Conservation (phyloP, 1,140 invertebrate genomes). For the Zaprionus capensis region DNA sequence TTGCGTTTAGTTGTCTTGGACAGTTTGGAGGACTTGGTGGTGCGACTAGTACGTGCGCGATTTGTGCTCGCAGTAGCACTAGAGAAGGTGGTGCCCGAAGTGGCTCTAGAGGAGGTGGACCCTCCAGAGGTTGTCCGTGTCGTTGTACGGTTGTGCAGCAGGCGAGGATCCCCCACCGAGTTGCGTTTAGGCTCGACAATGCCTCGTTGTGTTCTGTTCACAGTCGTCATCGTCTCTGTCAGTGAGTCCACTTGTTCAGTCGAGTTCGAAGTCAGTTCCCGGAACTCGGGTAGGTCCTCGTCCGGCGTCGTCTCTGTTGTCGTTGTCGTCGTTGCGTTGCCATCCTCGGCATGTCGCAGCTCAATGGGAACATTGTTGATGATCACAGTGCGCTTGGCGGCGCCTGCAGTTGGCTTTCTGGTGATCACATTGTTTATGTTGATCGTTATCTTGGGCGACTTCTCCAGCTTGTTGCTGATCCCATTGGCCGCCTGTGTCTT, state of each 20-base stretch:
- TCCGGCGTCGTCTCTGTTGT: not conserved
- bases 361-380: conserved; percentile 80
- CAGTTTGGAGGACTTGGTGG: conserved; percentile 56
- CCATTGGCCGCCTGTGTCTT: conserved; percentile 42
- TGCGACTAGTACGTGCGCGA: conserved; percentile 21
- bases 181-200: conserved; percentile 32
- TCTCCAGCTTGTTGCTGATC: conserved; percentile 77
- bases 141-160: not conserved
- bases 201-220: not conserved
- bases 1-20: conserved; percentile 55
- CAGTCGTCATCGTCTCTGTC: not conserved
- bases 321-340: conserved; percentile 34
- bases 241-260: not conserved
- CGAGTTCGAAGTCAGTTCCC: not conserved
- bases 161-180: not conserved
- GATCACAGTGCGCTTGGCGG: conserved; percentile 60
- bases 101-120: not conserved
- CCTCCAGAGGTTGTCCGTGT: no score
- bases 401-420: conserved; percentile 38
- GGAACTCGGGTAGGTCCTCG: not conserved
- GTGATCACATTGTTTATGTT: conserved; percentile 60
- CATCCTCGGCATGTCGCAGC: conserved; percentile 50
- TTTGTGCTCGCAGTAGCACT: not conserved
- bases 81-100: conserved; percentile 12
- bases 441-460: conserved; percentile 57